Conservation (phyloP, 2,888 invertebrate genomes). For the Temnothorax rugatulus region DNA sequence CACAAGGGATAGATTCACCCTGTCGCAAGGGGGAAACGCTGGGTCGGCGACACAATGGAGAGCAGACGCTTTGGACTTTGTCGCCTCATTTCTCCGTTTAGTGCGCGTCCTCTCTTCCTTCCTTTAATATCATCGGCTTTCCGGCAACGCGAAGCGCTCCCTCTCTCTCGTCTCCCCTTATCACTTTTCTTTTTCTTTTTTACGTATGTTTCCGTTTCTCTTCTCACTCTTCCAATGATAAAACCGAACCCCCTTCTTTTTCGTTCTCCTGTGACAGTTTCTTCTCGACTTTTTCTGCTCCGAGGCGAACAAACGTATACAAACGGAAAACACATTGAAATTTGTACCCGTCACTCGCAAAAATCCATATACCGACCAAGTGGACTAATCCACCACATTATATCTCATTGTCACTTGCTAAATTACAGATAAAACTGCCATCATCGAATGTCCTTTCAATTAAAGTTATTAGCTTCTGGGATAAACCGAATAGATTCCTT, state of each 20-base stretch:
- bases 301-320: conserved; percentile 27
- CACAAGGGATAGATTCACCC: conserved; percentile 48
- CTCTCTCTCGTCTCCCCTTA: conserved; percentile 9
- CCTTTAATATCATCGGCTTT: conserved; percentile 69
- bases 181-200: neutral
- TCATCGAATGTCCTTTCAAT: conserved; percentile 5
- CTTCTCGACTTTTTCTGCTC: conserved; percentile 43
- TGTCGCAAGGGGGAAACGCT: conserved; percentile 27
- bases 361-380: neutral
- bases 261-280: conserved; percentile 1
- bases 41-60: conserved; percentile 66
- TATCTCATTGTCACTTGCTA: neutral
- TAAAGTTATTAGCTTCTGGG: neutral
- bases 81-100: conserved; percentile 74
- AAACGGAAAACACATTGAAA: conserved; percentile 25
- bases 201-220: conserved; percentile 7
- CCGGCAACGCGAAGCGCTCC: conserved; percentile 61
- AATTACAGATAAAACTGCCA: neutral
- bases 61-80: conserved; percentile 72
- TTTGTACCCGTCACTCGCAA: conserved; percentile 18
- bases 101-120: conserved; percentile 60
- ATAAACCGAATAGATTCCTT: neutral
- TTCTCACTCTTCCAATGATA: conserved; percentile 40
- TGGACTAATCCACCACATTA: neutral
- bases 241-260: conserved; percentile 23